Conservation (phyloP, 2,888 invertebrate genomes). For the Sesia bembeciformis region DNA sequence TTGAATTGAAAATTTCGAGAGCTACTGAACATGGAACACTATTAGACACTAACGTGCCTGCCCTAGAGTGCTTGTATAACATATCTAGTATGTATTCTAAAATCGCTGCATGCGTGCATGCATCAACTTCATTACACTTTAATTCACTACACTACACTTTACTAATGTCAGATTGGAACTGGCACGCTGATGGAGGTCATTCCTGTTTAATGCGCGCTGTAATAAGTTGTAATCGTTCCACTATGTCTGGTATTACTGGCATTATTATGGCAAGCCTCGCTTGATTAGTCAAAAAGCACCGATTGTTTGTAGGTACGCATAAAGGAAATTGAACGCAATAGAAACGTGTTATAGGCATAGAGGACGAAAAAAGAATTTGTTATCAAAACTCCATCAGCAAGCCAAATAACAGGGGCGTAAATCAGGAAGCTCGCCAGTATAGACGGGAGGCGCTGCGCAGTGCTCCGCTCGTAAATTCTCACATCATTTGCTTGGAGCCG, state of each 20-base stretch:
- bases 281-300: no score
- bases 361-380: slow-evolving; percentile 20
- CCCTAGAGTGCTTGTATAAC: no score
- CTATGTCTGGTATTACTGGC: no score
- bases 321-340: no score
- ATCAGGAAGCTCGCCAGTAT: slow-evolving; percentile 30
- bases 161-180: not conserved
- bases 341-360: not conserved
- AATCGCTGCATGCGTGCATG: not conserved
- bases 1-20: no score
- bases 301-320: no score
- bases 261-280: no score
- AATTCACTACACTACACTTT: not conserved
- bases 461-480: slow-evolving; percentile 17
- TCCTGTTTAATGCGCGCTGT: not conserved
- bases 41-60: no score
- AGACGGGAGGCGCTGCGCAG: slow-evolving; percentile 8
- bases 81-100: no score
- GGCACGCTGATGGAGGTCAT: not conserved
- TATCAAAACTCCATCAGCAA: slow-evolving; percentile 41
- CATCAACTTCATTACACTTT: no score
- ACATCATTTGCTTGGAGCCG: slow-evolving; percentile 18
- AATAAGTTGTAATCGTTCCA: not conserved
- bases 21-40: no score
- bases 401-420: slow-evolving; percentile 38